A percentile compares a stretch with the other conserved stretches of the same genome.
Evolutionary conservation across 2,797 vertebrate genomes (phyloP).

Genomic region (Carcharodon carcharias): DNA sequence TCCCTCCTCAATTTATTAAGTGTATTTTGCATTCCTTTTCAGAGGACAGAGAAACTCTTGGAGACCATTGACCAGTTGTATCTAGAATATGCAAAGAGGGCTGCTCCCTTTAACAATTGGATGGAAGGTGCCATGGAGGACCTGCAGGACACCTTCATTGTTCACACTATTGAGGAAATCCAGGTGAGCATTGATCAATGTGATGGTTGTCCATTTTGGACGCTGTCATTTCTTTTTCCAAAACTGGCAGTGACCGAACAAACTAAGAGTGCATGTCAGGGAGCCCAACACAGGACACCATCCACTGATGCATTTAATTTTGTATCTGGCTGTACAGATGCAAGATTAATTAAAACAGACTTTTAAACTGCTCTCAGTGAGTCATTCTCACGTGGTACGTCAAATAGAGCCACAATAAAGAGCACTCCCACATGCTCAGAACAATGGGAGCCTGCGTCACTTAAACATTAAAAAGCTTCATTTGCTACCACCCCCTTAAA

Average conservation of each 20-base stretch:
- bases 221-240: background rate
- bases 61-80: constrained; percentile 97
- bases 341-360: background rate
- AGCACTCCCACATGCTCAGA: background rate
- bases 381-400: background rate
- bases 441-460: background rate
- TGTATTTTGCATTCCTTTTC: constrained; percentile 41
- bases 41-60: constrained; percentile 92
- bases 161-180: constrained; percentile 96
- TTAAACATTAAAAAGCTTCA: background rate
- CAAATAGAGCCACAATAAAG: background rate
- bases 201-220: background rate
- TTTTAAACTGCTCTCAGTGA: background rate
- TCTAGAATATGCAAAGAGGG: constrained; percentile 92
- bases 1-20: background rate
- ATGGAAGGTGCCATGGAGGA: constrained; percentile 99
- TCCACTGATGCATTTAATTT: background rate
- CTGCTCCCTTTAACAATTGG: constrained; percentile 98
- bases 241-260: too few species aligned
- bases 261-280: background rate
- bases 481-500: background rate
- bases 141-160: constrained; percentile 94
- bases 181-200: constrained; percentile 60
- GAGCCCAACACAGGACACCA: background rate
- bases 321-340: background rate